Evolutionary conservation across 2,797 vertebrate species (phyloP).

Genomic region (Schizopygopsis pylzovi): DNA sequence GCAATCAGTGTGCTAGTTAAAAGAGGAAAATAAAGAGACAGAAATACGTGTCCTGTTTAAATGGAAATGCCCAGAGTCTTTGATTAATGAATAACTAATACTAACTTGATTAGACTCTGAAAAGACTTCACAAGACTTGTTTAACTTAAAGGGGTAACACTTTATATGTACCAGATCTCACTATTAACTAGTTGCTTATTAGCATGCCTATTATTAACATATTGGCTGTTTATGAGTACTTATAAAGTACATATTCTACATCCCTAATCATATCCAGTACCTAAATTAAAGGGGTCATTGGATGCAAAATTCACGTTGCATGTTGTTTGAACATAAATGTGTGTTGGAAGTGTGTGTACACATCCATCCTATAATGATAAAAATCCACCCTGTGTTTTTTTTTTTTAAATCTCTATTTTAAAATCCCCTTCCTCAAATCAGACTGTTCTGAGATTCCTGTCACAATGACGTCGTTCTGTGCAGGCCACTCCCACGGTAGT

Average conservation of each 20-base stretch:
- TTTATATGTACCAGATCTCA: no score
- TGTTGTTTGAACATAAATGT: no score
- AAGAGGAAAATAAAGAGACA: neutral
- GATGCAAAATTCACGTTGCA: no score
- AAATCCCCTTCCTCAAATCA: no score
- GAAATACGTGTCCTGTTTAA: neutral
- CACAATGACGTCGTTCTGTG: accelerated
- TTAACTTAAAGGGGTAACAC: neutral
- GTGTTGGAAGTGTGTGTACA: no score
- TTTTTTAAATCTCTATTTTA: no score
- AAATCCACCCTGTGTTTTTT: no score
- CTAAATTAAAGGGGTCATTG: neutral
- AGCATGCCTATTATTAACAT: neutral
- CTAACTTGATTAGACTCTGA: neutral
- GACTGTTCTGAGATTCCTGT: no score
- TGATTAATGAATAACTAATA: neutral
- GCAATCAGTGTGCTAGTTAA: neutral
- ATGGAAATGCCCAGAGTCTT: neutral
- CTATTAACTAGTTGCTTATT: neutral
- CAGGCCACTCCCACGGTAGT: no score
- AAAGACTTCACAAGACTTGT: neutral
- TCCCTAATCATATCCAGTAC: neutral
- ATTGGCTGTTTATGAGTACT: neutral
- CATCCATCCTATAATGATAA: no score
- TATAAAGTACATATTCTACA: neutral